Evolutionary conservation across 2,797 vertebrate species (phyloP).

Genomic region (Selene dorsalis): DNA sequence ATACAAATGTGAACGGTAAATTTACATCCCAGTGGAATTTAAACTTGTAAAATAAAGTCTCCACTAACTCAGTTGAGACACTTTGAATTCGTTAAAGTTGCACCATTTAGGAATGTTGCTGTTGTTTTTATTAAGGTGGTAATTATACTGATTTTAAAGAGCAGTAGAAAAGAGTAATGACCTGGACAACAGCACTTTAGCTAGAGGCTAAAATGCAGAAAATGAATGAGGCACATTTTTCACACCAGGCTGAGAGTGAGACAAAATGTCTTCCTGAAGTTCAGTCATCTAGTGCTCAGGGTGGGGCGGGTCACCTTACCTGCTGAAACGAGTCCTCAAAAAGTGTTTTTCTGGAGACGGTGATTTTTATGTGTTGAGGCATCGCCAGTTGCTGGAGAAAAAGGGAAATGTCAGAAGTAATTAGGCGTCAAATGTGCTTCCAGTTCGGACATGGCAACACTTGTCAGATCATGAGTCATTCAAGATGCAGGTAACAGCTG

Average conservation of each 20-base stretch:
- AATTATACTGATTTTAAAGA: too few species aligned
- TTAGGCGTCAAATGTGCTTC: not conserved
- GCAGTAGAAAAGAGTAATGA: not conserved
- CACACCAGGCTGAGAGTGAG: not conserved
- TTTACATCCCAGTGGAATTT: too few species aligned
- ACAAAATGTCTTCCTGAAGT: not conserved
- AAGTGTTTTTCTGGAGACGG: constrained; percentile 93
- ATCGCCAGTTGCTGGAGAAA: constrained; percentile 91
- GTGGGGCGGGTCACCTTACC: constrained; percentile 76
- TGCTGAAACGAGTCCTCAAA: constrained; percentile 99
- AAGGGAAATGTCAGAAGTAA: not conserved
- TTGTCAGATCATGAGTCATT: not conserved
- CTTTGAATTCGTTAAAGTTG: too few species aligned
- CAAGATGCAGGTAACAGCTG: not conserved
- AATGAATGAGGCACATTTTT: not conserved
- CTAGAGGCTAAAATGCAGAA: not conserved
- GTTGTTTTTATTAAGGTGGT: too few species aligned
- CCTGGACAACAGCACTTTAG: too few species aligned
- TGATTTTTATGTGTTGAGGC: constrained; percentile 98
- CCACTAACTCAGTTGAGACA: not conserved
- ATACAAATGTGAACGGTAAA: too few species aligned
- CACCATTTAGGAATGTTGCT: too few species aligned
- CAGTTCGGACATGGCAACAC: not conserved
- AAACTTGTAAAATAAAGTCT: too few species aligned
- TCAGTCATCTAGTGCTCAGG: too few species aligned